A percentile compares a stretch with the other conserved stretches of the same genome.
These are phyloP conservation scores for Decapterus maruadsi DNA, from an alignment of 2,797 vertebrate genomes.

Conservation along the genomic window DNA sequence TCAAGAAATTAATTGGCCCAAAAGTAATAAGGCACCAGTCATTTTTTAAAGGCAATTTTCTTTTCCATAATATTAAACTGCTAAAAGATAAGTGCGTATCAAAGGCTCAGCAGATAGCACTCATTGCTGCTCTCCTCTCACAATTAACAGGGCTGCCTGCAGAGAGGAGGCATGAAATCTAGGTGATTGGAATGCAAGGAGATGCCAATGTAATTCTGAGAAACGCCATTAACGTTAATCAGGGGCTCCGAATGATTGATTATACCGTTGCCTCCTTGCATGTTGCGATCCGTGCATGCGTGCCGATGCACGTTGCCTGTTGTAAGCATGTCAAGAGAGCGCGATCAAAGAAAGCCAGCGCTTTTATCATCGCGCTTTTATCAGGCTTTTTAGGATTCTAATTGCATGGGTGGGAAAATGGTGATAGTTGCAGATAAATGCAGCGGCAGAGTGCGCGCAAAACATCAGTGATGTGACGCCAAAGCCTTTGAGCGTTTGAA, in stretches of 20 bases:
- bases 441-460: neutral
- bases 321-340: slow-evolving; percentile 32
- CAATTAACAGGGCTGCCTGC: slow-evolving; percentile 76
- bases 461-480: slow-evolving; percentile 48
- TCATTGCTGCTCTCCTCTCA: slow-evolving; percentile 62
- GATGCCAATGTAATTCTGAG: slow-evolving; percentile 69
- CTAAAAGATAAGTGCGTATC: slow-evolving; percentile 81
- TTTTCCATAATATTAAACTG: slow-evolving; percentile 75
- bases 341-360: slow-evolving; percentile 30
- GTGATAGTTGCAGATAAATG: slow-evolving; percentile 26
- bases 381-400: slow-evolving; percentile 30
- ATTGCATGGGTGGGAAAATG: slow-evolving; percentile 10
- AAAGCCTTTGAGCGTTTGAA: neutral
- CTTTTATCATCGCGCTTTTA: slow-evolving; percentile 28
- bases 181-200: slow-evolving; percentile 75
- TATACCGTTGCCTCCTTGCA: slow-evolving; percentile 29
- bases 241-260: slow-evolving; percentile 62
- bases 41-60: slow-evolving; percentile 79
- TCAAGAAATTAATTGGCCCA: slow-evolving; percentile 79
- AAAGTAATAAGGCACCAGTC: slow-evolving; percentile 74
- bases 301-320: slow-evolving; percentile 29
- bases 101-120: slow-evolving; percentile 78
- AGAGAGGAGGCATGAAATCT: slow-evolving; percentile 75
- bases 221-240: slow-evolving; percentile 79
- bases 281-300: slow-evolving; percentile 27